These are phyloP conservation scores for Sebastes kiyomatsui DNA, from an alignment of 2,797 vertebrate genomes.

Conservation along the genomic window DNA sequence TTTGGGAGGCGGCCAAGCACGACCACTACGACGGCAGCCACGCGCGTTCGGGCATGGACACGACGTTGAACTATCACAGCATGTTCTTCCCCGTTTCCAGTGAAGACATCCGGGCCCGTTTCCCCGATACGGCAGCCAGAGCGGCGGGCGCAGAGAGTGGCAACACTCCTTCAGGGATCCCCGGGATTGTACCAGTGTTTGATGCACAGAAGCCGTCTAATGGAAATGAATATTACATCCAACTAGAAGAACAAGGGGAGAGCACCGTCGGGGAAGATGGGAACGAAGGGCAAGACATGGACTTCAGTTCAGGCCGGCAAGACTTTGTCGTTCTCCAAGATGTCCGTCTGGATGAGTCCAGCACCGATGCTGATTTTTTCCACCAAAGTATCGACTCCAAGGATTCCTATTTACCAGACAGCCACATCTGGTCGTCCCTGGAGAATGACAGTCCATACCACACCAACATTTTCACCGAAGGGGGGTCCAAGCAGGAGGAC, in stretches of 20 bases:
- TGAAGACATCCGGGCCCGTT: slow-evolving; percentile 91
- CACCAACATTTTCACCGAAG: slow-evolving; percentile 85
- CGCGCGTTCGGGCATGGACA: slow-evolving; percentile 82
- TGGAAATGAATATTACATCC: slow-evolving; percentile 94
- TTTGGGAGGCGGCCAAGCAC: slow-evolving; percentile 97
- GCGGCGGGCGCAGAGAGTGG: slow-evolving; percentile 71
- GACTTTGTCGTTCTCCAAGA: slow-evolving; percentile 86
- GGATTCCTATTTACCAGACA: slow-evolving; percentile 85
- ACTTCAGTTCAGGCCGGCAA: slow-evolving; percentile 68
- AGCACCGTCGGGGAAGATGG: slow-evolving; percentile 80
- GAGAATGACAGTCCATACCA: slow-evolving; percentile 90
- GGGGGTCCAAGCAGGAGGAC: slow-evolving; percentile 82
- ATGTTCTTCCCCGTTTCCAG: slow-evolving; percentile 92
- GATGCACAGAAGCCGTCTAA: slow-evolving; percentile 91
- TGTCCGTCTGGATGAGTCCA: slow-evolving; percentile 88
- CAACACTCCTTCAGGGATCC: slow-evolving; percentile 78
- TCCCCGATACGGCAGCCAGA: slow-evolving; percentile 80
- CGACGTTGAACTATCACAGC: slow-evolving; percentile 91
- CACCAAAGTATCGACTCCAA: slow-evolving; percentile 88
- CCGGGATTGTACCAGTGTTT: slow-evolving; percentile 93
- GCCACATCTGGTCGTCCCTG: slow-evolving; percentile 81
- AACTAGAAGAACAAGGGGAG: slow-evolving; percentile 91
- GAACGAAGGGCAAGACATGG: slow-evolving; percentile 66
- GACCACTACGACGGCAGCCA: slow-evolving; percentile 91
- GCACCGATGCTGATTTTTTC: slow-evolving; percentile 91